Evolutionary conservation across 2,797 vertebrate genomes (phyloP).

Genomic region (Thunnus albacares): DNA sequence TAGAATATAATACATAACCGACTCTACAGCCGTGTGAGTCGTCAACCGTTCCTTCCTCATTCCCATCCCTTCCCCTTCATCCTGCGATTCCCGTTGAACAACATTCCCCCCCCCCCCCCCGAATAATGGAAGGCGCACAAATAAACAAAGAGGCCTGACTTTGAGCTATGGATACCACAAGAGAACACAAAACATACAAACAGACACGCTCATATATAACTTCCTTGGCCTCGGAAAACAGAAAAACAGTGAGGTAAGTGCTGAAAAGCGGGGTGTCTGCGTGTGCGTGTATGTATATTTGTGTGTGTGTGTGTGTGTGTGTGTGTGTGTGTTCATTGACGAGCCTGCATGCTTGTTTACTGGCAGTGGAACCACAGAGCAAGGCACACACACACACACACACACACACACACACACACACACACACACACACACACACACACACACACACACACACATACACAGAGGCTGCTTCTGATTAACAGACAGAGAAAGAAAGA

Average conservation of each 20-base stretch:
- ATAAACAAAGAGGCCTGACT: constrained; percentile 64
- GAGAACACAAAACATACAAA: constrained; percentile 49
- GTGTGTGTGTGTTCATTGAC: constrained; percentile 27
- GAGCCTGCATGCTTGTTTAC: constrained; percentile 62
- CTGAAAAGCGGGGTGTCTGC: constrained; percentile 52
- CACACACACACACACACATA: constrained; percentile 37
- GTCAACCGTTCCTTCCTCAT: constrained; percentile 4
- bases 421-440: constrained; percentile 38
- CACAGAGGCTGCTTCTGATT: constrained; percentile 63
- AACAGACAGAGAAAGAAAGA: constrained; percentile 41
- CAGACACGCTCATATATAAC: constrained; percentile 14
- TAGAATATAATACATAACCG: neutral
- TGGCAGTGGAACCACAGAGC: constrained; percentile 62
- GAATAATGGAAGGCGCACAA: constrained; percentile 50
- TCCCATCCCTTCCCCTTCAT: constrained; percentile 26
- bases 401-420: constrained; percentile 36
- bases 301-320: constrained; percentile 26
- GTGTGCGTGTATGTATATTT: constrained; percentile 14
- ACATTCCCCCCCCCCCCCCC: constrained; percentile 23
- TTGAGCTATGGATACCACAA: constrained; percentile 50
- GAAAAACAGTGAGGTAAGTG: constrained; percentile 66
- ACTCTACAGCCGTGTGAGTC: constrained; percentile 35
- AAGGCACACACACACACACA: constrained; percentile 6
- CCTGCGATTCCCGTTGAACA: constrained; percentile 38
- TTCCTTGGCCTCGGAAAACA: constrained; percentile 59